Evolutionary conservation across 2,113 vertebrate species (phyloP).

Genomic region (Alces alces): DNA sequence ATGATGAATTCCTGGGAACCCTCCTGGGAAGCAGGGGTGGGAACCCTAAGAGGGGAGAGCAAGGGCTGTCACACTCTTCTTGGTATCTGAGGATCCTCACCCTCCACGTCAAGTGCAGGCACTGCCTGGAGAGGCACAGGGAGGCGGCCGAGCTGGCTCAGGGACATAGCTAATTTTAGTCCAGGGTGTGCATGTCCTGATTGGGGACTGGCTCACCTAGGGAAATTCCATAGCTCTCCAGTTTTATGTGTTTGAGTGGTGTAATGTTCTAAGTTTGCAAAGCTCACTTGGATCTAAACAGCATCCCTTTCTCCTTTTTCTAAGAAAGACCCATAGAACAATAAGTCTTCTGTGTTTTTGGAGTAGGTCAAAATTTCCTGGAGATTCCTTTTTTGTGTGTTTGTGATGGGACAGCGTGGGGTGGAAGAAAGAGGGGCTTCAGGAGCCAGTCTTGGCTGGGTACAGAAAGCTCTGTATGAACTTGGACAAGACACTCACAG

Average conservation of each 20-base stretch:
- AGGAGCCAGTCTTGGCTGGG: background rate
- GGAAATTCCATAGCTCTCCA: background rate
- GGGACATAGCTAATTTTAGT: conserved; percentile 48
- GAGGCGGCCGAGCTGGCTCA: background rate
- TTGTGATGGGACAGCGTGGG: background rate
- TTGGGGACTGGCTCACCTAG: background rate
- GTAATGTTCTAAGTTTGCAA: background rate
- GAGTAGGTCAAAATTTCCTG: conserved; percentile 49
- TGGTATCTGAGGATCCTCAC: background rate
- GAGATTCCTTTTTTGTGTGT: background rate
- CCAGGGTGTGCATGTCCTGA: background rate
- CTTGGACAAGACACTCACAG: background rate
- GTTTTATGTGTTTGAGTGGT: background rate
- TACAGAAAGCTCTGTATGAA: background rate
- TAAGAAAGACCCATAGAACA: conserved; percentile 44
- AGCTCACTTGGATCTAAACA: background rate
- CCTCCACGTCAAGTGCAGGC: background rate
- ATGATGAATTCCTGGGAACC: background rate
- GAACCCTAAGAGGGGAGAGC: background rate
- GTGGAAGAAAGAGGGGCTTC: background rate
- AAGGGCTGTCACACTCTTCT: background rate
- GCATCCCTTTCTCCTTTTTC: background rate
- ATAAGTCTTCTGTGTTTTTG: background rate
- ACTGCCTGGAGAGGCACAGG: background rate
- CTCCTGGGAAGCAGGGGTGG: background rate